These are phyloP conservation scores for Scaptomyza tumidula DNA, from an alignment of 2,888 invertebrate species.

Conservation along the genomic window DNA sequence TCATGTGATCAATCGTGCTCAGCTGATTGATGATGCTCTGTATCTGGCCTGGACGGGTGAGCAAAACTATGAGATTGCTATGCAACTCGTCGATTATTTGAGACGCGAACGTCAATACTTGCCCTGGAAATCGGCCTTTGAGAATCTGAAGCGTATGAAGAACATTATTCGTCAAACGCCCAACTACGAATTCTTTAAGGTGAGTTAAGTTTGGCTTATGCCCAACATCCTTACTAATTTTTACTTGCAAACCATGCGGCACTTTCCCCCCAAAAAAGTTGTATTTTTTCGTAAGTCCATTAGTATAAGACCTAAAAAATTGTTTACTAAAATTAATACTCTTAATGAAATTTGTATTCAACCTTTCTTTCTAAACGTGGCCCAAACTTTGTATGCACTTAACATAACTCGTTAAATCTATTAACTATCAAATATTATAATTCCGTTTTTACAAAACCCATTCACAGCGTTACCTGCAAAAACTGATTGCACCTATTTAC, in stretches of 20 bases:
- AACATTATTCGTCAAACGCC: slow-evolving; percentile 87
- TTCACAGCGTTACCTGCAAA: slow-evolving; percentile 87
- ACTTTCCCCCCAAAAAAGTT: slow-evolving; percentile 38
- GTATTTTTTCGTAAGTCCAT: slow-evolving; percentile 67
- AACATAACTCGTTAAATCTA: background rate
- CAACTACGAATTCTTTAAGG: slow-evolving; percentile 88
- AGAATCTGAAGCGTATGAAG: slow-evolving; percentile 87
- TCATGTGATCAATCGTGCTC: slow-evolving; percentile 90
- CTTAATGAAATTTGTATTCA: background rate
- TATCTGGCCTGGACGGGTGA: slow-evolving; percentile 88
- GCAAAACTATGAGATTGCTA: slow-evolving; percentile 88
- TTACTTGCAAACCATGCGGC: slow-evolving; percentile 37
- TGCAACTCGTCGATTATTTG: slow-evolving; percentile 86
- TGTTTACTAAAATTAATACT: too few relatives aligned
- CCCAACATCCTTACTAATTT: slow-evolving; percentile 27
- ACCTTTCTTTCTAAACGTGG: background rate
- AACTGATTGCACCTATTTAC: slow-evolving; percentile 88
- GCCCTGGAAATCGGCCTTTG: slow-evolving; percentile 86
- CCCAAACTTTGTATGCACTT: background rate
- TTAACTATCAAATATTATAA: background rate
- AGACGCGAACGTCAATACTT: slow-evolving; percentile 84
- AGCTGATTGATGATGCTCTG: slow-evolving; percentile 92
- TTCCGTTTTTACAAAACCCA: background rate
- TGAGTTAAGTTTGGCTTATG: slow-evolving; percentile 60
- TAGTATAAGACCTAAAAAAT: background rate